Percentiles rank a stretch among this genome's conserved stretches.
Conservation (phyloP, 2,888 invertebrate genomes). For the Tineola bisselliella region DNA sequence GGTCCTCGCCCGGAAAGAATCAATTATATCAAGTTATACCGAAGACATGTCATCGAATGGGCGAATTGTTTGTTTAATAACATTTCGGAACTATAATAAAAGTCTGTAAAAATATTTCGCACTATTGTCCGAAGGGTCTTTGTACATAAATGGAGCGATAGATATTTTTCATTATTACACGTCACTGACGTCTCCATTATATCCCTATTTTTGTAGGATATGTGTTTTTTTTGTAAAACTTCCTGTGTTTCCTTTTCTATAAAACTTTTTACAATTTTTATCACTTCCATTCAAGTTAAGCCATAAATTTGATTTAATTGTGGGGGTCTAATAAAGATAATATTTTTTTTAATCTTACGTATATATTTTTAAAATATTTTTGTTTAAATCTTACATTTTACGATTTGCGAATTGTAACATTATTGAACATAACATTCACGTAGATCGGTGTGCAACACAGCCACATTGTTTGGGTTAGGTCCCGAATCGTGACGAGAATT, state of each 20-base stretch:
- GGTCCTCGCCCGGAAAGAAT: constrained; percentile 48
- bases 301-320: constrained; percentile 46
- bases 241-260: constrained; percentile 39
- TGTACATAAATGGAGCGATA: constrained; percentile 50
- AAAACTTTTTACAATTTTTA: constrained; percentile 46
- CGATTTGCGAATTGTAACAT: neutral
- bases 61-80: constrained; percentile 69
- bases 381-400: neutral
- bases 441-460: neutral
- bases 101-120: constrained; percentile 54
- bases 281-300: constrained; percentile 30
- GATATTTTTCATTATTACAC: constrained; percentile 40
- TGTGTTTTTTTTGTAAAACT: constrained; percentile 46
- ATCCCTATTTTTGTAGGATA: constrained; percentile 52
- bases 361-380: neutral
- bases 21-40: constrained; percentile 57
- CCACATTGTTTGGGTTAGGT: neutral
- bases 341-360: neutral
- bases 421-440: neutral
- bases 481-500: neutral
- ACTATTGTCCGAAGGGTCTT: constrained; percentile 42
- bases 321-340: neutral
- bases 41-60: constrained; percentile 57
- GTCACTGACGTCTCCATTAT: constrained; percentile 33
- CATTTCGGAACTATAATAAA: constrained; percentile 54